Percentiles rank a stretch among this genome's conserved stretches.
Conservation (phyloP, 2,113 vertebrate species). For the Pseudonaja textilis region DNA sequence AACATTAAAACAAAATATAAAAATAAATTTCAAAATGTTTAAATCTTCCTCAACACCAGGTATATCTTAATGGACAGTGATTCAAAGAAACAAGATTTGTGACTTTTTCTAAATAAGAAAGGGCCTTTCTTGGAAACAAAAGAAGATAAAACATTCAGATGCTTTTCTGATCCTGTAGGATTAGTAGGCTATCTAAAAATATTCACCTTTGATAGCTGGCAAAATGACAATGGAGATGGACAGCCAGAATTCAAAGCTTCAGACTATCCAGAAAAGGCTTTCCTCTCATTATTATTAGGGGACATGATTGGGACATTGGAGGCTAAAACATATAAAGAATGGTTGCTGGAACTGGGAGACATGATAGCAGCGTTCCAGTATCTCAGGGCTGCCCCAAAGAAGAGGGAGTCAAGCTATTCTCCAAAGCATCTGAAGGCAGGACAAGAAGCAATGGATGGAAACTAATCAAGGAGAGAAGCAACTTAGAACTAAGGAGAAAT, state of each 20-base stretch:
- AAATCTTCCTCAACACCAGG: neutral
- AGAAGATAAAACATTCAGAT: neutral
- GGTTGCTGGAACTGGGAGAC: too few species aligned
- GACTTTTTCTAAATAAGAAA: neutral
- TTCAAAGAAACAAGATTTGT: neutral
- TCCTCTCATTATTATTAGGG: neutral
- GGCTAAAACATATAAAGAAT: too few species aligned
- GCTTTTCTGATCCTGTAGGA: neutral
- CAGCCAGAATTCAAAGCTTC: neutral
- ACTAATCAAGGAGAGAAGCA: too few species aligned
- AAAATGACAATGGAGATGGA: neutral
- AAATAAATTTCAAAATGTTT: neutral
- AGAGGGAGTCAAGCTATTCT: too few species aligned
- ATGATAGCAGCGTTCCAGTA: too few species aligned
- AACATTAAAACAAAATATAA: neutral
- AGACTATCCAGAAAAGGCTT: neutral
- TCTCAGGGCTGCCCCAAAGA: too few species aligned
- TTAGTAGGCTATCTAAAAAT: neutral
- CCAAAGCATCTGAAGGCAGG: too few species aligned
- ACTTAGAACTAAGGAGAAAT: too few species aligned
- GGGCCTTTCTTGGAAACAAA: neutral
- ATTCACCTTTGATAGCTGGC: neutral
- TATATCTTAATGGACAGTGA: neutral
- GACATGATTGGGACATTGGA: too few species aligned
- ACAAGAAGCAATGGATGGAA: too few species aligned